Conservation (phyloP, 2,113 vertebrate genomes). For the Montifringilla adamsi region DNA sequence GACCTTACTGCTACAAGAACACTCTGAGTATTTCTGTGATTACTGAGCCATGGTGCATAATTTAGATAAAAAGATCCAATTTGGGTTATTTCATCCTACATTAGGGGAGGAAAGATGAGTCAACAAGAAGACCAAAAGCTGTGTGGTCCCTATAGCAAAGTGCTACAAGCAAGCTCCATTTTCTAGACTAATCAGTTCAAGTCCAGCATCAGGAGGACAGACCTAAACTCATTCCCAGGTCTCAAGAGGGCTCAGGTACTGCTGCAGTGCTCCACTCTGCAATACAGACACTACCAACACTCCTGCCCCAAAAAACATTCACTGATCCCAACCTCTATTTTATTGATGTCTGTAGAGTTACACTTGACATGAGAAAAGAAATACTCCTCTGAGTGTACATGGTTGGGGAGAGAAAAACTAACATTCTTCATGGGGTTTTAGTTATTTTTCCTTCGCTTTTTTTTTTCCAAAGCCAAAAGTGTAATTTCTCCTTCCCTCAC, state of each 20-base stretch:
- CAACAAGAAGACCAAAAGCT: not conserved
- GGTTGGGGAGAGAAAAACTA: not conserved
- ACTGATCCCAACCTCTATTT: not conserved
- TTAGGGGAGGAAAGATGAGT: not conserved
- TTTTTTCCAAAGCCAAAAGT: not conserved
- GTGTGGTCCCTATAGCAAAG: not conserved
- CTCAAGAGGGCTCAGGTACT: not conserved
- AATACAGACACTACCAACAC: rapidly evolving
- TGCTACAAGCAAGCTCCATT: not conserved
- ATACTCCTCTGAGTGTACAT: not conserved
- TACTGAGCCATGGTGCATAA: rapidly evolving
- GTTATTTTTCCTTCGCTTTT: not conserved
- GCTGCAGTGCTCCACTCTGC: not conserved
- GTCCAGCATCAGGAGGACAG: not conserved
- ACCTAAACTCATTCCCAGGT: not conserved
- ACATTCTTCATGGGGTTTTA: not conserved
- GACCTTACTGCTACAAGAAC: not conserved
- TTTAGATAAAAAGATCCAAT: rapidly evolving
- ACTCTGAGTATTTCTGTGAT: rapidly evolving
- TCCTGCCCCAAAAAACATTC: not conserved
- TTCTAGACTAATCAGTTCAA: not conserved
- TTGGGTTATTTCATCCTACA: not conserved
- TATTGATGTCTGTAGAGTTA: not conserved
- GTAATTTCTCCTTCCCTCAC: not conserved
- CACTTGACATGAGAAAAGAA: not conserved